Percentiles rank a stretch among this genome's conserved stretches.
Evolutionary conservation across 2,113 vertebrate genomes (phyloP).

Genomic region (Prunella fulvescens): DNA sequence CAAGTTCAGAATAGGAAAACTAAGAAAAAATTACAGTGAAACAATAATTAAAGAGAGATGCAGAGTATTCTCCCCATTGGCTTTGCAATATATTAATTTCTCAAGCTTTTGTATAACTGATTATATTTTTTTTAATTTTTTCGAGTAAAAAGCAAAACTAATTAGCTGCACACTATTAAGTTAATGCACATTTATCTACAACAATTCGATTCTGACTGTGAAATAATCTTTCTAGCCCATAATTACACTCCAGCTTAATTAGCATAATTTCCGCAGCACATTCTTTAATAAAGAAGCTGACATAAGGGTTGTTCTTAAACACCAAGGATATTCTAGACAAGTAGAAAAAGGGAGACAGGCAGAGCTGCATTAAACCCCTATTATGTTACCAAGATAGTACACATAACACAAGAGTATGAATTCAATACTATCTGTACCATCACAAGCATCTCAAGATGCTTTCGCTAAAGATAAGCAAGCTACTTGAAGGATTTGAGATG

Average conservation of each 20-base stretch:
- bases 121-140: conserved; percentile 60
- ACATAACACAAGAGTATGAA: background rate
- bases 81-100: background rate
- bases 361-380: conserved; percentile 4
- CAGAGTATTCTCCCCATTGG: background rate
- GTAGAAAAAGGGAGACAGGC: background rate
- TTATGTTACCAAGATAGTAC: background rate
- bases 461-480: background rate
- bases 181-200: conserved; percentile 80
- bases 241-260: conserved; percentile 77
- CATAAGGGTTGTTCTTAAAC: conserved; percentile 54
- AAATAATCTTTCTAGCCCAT: conserved; percentile 76
- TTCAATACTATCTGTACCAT: background rate
- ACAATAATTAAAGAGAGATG: conserved; percentile 14
- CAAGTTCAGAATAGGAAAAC: conserved; percentile 16
- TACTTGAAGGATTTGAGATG: background rate
- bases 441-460: background rate
- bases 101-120: conserved; percentile 41
- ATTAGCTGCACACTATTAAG: conserved; percentile 77
- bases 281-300: conserved; percentile 74
- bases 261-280: conserved; percentile 72
- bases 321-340: conserved; percentile 50
- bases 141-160: conserved; percentile 69
- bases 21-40: background rate
- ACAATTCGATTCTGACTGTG: conserved; percentile 77